Percentiles rank a stretch among this genome's conserved stretches.
phyloP scores from a whole-genome alignment of 2,113 vertebrate species.

The Zosterops pallidus region DNA sequence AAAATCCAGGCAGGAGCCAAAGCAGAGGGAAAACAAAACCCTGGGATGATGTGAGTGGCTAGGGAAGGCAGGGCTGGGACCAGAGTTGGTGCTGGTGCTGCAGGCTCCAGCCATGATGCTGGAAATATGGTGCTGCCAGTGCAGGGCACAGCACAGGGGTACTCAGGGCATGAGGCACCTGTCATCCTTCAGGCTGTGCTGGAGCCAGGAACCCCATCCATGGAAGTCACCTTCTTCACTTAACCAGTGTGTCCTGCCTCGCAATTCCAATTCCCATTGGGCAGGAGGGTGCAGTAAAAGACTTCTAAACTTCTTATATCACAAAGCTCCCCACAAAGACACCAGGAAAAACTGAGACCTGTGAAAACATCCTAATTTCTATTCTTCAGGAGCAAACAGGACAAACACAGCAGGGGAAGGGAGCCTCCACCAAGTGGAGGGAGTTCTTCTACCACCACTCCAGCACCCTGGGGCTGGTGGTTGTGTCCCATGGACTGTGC shows the following conservation, averaged over 20 bases:
- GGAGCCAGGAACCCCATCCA: not conserved
- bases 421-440: not conserved
- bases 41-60: fast-evolving
- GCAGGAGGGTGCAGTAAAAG: not conserved
- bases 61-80: fast-evolving
- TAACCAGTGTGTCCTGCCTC: not conserved
- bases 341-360: not conserved
- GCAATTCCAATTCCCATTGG: not conserved
- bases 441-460: not conserved
- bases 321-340: not conserved
- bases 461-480: not conserved
- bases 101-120: not conserved
- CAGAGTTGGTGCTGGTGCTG: not conserved
- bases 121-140: not conserved
- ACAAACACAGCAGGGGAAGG: not conserved
- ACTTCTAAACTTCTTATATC: not conserved
- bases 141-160: not conserved
- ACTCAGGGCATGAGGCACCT: fast-evolving
- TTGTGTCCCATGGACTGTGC: fast-evolving
- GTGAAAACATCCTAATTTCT: not conserved
- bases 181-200: not conserved
- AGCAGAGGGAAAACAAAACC: constrained; percentile 11
- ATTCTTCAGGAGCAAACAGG: not conserved
- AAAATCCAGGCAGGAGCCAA: constrained; percentile 26
- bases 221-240: not conserved